Conservation (phyloP, 2,888 invertebrate species). For the Axea sp. region DNA sequence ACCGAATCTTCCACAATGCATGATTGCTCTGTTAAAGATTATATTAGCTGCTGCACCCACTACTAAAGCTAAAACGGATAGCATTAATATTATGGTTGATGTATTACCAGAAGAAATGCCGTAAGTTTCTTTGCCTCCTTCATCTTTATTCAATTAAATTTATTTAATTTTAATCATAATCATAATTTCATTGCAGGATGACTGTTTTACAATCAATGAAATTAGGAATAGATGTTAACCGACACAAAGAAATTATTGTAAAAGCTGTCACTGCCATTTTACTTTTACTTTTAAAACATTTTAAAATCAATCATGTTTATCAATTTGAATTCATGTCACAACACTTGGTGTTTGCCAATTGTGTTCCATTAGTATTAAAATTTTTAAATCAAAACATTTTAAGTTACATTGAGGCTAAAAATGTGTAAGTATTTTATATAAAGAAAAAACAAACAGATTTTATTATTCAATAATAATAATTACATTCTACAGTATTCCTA, state of each 20-base stretch:
- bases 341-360: constrained; percentile 99
- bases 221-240: constrained; percentile 97
- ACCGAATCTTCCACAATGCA: constrained; percentile 97
- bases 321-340: constrained; percentile 99
- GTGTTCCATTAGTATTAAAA: constrained; percentile 97
- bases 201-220: constrained; percentile 96
- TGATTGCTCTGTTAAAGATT: constrained; percentile 98
- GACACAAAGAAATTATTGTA: constrained; percentile 99
- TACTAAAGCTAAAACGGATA: constrained; percentile 98
- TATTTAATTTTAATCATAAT: too few relatives aligned
- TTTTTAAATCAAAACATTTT: constrained; percentile 99
- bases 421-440: constrained; percentile 83
- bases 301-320: constrained; percentile 97
- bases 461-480: constrained; percentile 33
- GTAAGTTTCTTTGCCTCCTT: too few relatives aligned
- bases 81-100: constrained; percentile 98
- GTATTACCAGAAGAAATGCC: constrained; percentile 99
- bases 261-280: constrained; percentile 96
- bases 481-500: constrained; percentile 86
- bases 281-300: constrained; percentile 95
- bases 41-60: constrained; percentile 98
- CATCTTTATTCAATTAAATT: too few relatives aligned
- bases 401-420: constrained; percentile 96
- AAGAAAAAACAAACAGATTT: too few relatives aligned
- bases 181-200: too few relatives aligned